Evolutionary conservation across 1,140 invertebrate genomes (phyloP), one percentile per base, ranked within the genome.

Genomic region (Orius insidiosus): DNA sequence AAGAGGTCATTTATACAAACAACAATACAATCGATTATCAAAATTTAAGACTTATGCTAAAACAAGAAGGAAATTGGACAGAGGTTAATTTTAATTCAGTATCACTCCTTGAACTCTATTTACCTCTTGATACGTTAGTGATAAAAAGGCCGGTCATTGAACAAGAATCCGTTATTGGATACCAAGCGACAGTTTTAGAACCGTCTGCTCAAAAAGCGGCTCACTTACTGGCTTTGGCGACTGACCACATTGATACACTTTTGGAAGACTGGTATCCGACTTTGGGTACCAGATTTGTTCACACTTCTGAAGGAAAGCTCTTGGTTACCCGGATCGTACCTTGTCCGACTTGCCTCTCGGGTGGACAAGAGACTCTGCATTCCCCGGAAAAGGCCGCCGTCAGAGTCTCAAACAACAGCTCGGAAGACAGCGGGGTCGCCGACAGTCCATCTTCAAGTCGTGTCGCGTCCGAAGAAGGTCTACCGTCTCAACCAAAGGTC

Each of bases 211-310:
- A 80, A 63, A 76, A 75, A 52, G 73, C 87, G 45, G 78, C 92
- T 1, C 85, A 89, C 58, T 60, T 98, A 10, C 59, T 98, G 37
- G 84, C 92, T 0, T 63, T 94, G 11, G 75, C 89, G n/a, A 87
- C 96, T 0, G 90, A 96, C 61, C 90, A 97, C 59, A 87, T 98
- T 54, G 95, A 99, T 61, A 81, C 92, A 42, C 63, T 98, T 15
- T 63, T 98, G 0, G 95, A 98, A 63, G 95, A 98, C 63, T 98
- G 95, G 94, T 97, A 94, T 66, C 92, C 92, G 0, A 87, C 87
- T 0, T 66, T 93, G 37, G 81, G 53, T 5, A 97, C 93, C 1
- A 71, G 94, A 36, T 98, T 98, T 65, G 88, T 93, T 1, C 94
- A 98, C 59, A 97, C 92, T 0, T 93, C 89, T 0, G 90, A 95